Evolutionary conservation across 2,888 invertebrate species (phyloP), one percentile per base, ranked within the genome.

Genomic region (Andrena bucephala): DNA sequence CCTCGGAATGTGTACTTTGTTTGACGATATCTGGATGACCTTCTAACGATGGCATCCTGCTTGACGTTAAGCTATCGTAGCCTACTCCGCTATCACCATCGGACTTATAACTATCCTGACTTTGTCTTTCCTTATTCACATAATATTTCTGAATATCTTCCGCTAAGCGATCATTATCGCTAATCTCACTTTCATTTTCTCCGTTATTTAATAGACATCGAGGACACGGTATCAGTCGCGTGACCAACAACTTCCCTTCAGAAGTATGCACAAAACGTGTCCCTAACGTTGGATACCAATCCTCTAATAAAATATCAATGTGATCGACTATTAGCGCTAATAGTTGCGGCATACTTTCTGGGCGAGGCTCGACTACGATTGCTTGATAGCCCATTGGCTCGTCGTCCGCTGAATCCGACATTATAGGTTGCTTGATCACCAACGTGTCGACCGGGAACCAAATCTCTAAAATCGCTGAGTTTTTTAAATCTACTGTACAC

Each of bases 181-280:
- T 85, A 33, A 77, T 72, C n/a, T 87, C 89, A n/a, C 69, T 81
- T 5, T 87, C 92, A n/a, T 52, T 77, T n/a, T 94, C 94, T 48
- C 90, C 89, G 3, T 89, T 91, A 65, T 91, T 92, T 7, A 94
- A 79, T 66, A 99, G 94, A 93, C 99, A 99, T 33, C 96, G 96
- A 0, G 98, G 97, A 93, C 99, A 99, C 0, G 99, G 98, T 83
- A 99, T 97, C 74, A 99, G 94, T 10, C 99, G 96, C 0, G 99
- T 99, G 70, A 99, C 98, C 54, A 99, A 95, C 93, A 99, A 97
- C 90, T 98, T 96, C 0, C 99, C 99, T 90, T 99, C 99, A 0
- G 99, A 99, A 0, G 99, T 99, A 94, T 99, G 99, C 2, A 99
- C 98, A 94, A 99, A 99, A 57, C 99, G 96, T 0, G 99, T 99